phyloP scores from a whole-genome alignment of 2,113 vertebrate species.

The Peromyscus maniculatus region DNA sequence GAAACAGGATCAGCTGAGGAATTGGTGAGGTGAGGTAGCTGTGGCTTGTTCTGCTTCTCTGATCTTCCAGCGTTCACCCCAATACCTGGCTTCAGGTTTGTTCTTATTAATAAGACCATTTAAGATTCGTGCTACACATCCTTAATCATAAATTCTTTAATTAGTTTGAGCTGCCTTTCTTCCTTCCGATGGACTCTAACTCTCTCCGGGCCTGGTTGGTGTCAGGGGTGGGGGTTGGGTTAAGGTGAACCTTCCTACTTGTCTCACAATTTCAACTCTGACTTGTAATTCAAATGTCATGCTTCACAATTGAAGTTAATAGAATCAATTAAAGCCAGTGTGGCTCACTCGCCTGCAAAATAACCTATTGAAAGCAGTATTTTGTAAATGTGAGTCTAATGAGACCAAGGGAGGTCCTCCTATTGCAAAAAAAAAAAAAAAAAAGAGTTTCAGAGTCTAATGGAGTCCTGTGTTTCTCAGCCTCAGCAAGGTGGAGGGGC shows the following conservation, averaged over 20 bases:
- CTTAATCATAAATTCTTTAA: constrained; percentile 8
- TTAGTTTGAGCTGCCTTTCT: background rate
- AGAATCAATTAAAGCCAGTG: constrained; percentile 13
- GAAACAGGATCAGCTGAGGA: no score
- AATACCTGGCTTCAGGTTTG: no score
- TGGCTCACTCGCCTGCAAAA: constrained; percentile 17
- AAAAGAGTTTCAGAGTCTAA: background rate
- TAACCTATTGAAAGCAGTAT: background rate
- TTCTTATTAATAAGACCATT: no score
- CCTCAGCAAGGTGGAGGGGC: background rate
- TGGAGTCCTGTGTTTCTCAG: background rate
- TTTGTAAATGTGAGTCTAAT: constrained; percentile 29
- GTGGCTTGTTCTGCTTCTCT: no score
- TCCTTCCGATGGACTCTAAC: background rate
- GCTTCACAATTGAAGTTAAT: background rate
- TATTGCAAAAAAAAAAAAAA: background rate
- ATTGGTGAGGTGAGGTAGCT: no score
- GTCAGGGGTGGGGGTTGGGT: background rate
- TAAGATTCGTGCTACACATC: background rate
- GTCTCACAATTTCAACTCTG: constrained; percentile 35
- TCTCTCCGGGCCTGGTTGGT: background rate
- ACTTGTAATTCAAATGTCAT: constrained; percentile 32
- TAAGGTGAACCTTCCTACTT: background rate
- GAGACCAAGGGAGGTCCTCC: background rate
- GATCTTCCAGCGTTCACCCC: no score